phyloP scores from a whole-genome alignment of 1,140 invertebrate genomes.

The Plutomurus gul region DNA sequence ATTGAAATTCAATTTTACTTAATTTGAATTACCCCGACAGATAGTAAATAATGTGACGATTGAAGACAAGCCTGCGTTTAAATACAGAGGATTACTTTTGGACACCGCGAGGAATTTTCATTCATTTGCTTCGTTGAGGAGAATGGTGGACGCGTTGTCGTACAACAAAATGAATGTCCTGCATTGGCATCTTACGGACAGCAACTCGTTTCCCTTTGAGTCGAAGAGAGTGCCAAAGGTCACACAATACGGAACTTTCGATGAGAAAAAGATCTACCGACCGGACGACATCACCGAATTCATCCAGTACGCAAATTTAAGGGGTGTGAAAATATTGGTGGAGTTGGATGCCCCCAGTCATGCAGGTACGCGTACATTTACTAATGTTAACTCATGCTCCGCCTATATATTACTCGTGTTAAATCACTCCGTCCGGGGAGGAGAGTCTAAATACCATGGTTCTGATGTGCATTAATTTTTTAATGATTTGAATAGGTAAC shows the following conservation, averaged over 20 bases:
- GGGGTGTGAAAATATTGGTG: conserved; percentile 75
- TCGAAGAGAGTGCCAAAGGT: conserved; percentile 67
- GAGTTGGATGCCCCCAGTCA: conserved; percentile 86
- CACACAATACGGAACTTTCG: conserved; percentile 57
- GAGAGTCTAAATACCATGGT: too few species aligned
- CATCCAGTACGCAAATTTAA: conserved; percentile 66
- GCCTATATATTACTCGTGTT: too few species aligned
- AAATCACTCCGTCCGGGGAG: too few species aligned
- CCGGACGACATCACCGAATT: conserved; percentile 53
- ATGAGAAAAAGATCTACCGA: conserved; percentile 53
- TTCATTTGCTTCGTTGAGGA: conserved; percentile 68
- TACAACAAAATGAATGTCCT: conserved; percentile 81
- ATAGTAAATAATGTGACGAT: conserved; percentile 41
- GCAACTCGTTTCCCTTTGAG: conserved; percentile 78
- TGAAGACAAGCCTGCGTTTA: conserved; percentile 46
- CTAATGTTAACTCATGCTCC: too few species aligned
- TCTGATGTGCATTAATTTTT: too few species aligned
- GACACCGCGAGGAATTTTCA: conserved; percentile 79
- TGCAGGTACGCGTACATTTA: conserved; percentile 64
- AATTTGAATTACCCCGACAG: background rate
- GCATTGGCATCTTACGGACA: conserved; percentile 83
- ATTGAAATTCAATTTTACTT: background rate
- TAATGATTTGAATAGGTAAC: too few species aligned
- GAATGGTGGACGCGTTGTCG: conserved; percentile 76
- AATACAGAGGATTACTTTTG: conserved; percentile 66